Evolutionary conservation across 2,888 invertebrate genomes (phyloP).

Genomic region (Rhyacophila evoluta): DNA sequence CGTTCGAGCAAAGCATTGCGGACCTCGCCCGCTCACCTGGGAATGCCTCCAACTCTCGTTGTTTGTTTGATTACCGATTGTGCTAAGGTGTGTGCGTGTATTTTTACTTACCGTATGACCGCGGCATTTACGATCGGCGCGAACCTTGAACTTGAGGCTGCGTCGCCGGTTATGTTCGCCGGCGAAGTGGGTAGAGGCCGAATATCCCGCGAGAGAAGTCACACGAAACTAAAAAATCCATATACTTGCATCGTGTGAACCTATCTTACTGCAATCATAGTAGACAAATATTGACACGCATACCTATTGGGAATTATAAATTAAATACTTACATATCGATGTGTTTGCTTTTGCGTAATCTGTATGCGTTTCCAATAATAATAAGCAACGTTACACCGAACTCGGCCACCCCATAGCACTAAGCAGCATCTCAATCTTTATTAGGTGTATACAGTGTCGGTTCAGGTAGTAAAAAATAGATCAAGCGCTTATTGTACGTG

Average conservation of each 20-base stretch:
- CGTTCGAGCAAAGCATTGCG: background rate
- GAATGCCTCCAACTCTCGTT: background rate
- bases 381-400: too few relatives aligned
- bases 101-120: background rate
- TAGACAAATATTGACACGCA: background rate
- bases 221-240: background rate
- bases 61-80: conserved; percentile 13
- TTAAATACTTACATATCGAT: background rate
- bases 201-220: conserved; percentile 14
- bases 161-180: background rate
- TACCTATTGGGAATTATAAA: background rate
- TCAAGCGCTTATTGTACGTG: too few relatives aligned
- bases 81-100: conserved; percentile 2
- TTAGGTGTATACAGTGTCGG: too few relatives aligned
- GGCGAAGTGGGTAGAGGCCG: conserved; percentile 22
- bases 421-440: too few relatives aligned
- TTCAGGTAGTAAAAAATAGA: too few relatives aligned
- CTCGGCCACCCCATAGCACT: too few relatives aligned
- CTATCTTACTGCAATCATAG: background rate
- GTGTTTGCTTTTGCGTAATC: background rate
- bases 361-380: background rate
- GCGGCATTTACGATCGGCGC: conserved; percentile 1
- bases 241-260: background rate
- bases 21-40: conserved; percentile 15
- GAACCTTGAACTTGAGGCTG: conserved; percentile 24